Base-by-base conservation (phyloP, 2,888 invertebrate species). In the Apodemia duryi region DNA sequence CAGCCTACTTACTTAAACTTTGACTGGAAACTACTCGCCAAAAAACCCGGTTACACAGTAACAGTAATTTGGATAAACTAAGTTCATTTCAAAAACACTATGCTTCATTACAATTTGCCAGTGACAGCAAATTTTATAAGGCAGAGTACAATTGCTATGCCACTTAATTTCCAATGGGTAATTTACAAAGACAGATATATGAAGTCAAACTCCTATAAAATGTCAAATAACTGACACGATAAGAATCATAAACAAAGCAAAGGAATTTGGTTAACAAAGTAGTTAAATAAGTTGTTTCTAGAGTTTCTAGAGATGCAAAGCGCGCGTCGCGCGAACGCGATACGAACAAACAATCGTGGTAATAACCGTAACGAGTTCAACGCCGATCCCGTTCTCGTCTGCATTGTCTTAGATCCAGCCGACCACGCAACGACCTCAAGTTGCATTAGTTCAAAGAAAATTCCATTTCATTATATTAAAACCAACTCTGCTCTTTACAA, bases 341-440 rank as follows among this genome's bases (percentile, higher is more conserved):
- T 75, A 74, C 77, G 71, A 71, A 76, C 81, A 80, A 84, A 86
- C 87, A 86, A 87, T 86, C 77, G 83, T 77, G 76, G 81, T 85
- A 86, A 86, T 84, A 82, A 81, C 81, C 86, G 84, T 88, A 82
- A 84, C 86, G 82, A 83, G 81, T 75, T 76, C 78, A 76, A 69
- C 76, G 77, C 71, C 79, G 78, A 78, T 84, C 82, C 81, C 81
- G 82, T 82, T 82, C 78, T 75, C 79, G 79, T 79, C 80, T 79
- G 81, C 78, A 84, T 86, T 87, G 84, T 86, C 78, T 80, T 67
- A 72, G 71, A 68, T 75, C 74, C 73, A 77, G 75, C 74, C 73
- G 74, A 77, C 75, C 76, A 80, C 79, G 76, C 75, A 75, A 78
- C 77, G 76, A 75, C 75, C 75, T 74, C 76, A 73, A 64, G 67